Conservation (phyloP, 2,113 vertebrate species). For the Microcebus tavaratra region DNA sequence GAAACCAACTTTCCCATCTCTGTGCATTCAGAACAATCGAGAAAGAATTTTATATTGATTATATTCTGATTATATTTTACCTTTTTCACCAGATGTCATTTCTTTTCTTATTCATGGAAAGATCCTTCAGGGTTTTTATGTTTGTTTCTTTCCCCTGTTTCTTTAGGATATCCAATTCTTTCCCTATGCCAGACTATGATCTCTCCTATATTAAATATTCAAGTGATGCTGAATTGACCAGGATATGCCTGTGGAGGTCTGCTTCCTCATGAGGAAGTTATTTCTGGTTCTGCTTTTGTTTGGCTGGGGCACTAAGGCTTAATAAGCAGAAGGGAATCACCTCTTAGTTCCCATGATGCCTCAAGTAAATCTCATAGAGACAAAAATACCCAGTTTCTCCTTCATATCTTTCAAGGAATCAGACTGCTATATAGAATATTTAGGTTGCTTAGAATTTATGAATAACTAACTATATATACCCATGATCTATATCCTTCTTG, state of each 20-base stretch:
- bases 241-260: accelerated
- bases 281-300: not conserved
- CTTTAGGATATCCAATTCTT: not conserved
- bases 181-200: not conserved
- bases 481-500: not conserved
- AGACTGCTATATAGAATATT: not conserved
- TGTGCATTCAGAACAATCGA: not conserved
- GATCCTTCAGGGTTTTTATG: not conserved
- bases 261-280: not conserved
- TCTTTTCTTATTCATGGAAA: not conserved
- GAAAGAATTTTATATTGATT: not conserved
- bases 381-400: not conserved
- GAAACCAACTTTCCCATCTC: not conserved
- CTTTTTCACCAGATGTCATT: not conserved
- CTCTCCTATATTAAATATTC: not conserved
- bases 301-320: not conserved
- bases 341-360: not conserved
- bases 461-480: not conserved
- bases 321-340: not conserved
- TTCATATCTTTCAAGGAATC: not conserved
- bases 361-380: not conserved
- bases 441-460: not conserved
- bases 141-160: not conserved
- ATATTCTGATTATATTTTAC: not conserved
- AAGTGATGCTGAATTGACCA: not conserved